Percentiles rank a stretch among this genome's conserved stretches.
Evolutionary conservation across 2,888 invertebrate genomes (phyloP).

Genomic region (Caenorhabditis panamensis): DNA sequence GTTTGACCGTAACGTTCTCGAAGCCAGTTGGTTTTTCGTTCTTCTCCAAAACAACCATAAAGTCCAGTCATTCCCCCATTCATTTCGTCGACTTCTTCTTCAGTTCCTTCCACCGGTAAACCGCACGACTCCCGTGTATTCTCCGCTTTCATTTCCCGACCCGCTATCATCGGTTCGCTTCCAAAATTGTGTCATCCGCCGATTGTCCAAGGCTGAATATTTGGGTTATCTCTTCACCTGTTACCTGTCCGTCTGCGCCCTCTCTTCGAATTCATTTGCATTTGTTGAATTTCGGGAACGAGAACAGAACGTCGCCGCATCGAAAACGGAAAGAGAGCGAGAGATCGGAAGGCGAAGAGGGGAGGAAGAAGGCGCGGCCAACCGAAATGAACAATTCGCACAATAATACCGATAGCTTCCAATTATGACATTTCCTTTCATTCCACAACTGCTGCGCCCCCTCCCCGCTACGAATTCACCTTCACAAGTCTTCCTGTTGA

Average conservation of each 20-base stretch:
- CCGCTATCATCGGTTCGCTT: constrained; percentile 55
- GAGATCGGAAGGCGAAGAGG: constrained; percentile 13
- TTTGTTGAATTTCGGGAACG: constrained; percentile 55
- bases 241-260: constrained; percentile 19
- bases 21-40: no score
- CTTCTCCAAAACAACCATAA: no score
- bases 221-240: constrained; percentile 54
- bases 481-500: neutral
- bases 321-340: constrained; percentile 3
- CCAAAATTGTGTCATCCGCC: constrained; percentile 54
- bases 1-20: neutral
- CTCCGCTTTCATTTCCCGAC: constrained; percentile 3
- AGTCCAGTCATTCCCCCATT: neutral
- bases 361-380: constrained; percentile 45
- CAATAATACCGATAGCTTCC: constrained; percentile 56
- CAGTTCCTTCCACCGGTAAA: constrained; percentile 13
- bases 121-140: constrained; percentile 5
- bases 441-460: constrained; percentile 11
- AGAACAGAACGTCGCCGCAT: neutral
- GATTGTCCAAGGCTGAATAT: constrained; percentile 47
- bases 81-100: neutral
- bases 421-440: constrained; percentile 56
- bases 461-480: neutral
- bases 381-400: constrained; percentile 57
- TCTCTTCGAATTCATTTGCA: constrained; percentile 22